Percentiles rank a stretch among this genome's conserved stretches.
Evolutionary conservation across 2,113 vertebrate genomes (phyloP).

Genomic region (Atractosteus spatula): DNA sequence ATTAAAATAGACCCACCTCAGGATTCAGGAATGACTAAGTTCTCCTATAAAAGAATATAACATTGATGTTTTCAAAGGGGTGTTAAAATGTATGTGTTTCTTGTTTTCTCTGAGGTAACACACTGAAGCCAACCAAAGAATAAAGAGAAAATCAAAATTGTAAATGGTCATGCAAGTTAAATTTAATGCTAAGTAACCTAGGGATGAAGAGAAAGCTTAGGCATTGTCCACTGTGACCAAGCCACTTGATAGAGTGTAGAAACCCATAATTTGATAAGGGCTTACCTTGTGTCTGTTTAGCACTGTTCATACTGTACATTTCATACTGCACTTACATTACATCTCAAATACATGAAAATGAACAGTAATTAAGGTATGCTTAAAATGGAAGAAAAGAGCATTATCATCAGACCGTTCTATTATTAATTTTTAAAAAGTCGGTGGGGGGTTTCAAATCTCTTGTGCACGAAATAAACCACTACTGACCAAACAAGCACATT

Average conservation of each 20-base stretch:
- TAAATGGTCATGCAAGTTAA: too few species aligned
- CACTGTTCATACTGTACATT: constrained; percentile 22
- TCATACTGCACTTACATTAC: constrained; percentile 16
- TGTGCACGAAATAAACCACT: constrained; percentile 26
- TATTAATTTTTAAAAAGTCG: constrained; percentile 25
- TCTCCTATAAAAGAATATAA: too few species aligned
- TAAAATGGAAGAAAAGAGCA: constrained; percentile 22
- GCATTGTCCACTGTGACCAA: constrained; percentile 2
- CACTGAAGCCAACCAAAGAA: too few species aligned
- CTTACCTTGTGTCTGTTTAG: constrained; percentile 44
- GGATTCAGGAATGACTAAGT: too few species aligned
- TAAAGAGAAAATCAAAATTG: too few species aligned
- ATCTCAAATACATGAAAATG: constrained; percentile 30
- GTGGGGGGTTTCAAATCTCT: constrained; percentile 19
- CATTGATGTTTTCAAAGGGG: too few species aligned
- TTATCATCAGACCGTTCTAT: constrained; percentile 29
- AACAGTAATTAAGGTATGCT: constrained; percentile 49
- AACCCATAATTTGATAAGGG: constrained; percentile 53
- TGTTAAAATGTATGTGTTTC: too few species aligned
- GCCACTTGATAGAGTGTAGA: constrained; percentile 43
- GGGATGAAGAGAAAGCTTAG: neutral
- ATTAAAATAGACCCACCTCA: too few species aligned
- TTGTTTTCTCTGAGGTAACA: too few species aligned
- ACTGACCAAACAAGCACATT: constrained; percentile 45
- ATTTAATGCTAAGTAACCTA: too few species aligned